Evolutionary conservation across 2,113 vertebrate species (phyloP).

Genomic region (Lethenteron reissneri): DNA sequence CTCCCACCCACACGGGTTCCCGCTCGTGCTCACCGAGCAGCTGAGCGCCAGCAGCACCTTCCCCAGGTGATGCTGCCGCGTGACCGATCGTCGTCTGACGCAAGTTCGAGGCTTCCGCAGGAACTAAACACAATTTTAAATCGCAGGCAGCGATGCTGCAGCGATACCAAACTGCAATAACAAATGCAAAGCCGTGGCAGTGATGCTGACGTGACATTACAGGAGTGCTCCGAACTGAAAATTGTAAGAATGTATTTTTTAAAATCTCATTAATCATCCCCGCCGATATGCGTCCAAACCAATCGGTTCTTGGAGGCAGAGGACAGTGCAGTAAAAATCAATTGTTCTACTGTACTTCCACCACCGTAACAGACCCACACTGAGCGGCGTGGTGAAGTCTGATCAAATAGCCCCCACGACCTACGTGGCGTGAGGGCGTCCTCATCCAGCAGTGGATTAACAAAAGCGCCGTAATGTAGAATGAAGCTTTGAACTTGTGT

Average conservation of each 20-base stretch:
- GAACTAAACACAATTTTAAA: neutral
- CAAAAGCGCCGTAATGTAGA: too few relatives aligned
- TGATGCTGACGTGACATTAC: neutral
- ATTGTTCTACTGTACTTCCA: too few relatives aligned
- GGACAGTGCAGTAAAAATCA: too few relatives aligned
- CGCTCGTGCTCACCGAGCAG: neutral
- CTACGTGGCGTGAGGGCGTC: too few relatives aligned
- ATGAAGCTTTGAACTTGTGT: too few relatives aligned
- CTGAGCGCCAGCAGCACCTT: slow-evolving; percentile 3
- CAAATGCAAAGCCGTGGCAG: neutral
- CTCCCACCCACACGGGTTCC: neutral
- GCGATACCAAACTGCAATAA: neutral
- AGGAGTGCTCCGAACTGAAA: neutral
- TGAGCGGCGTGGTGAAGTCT: too few relatives aligned
- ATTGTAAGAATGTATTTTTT: neutral
- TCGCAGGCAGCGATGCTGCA: neutral
- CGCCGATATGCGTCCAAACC: too few relatives aligned
- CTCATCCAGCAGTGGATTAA: too few relatives aligned
- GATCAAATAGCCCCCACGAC: too few relatives aligned
- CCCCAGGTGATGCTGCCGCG: neutral
- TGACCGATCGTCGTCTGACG: neutral
- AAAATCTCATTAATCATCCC: too few relatives aligned
- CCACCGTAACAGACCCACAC: too few relatives aligned
- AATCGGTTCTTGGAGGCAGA: too few relatives aligned
- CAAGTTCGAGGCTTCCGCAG: neutral